Evolutionary conservation across 2,888 invertebrate genomes (phyloP).

Genomic region (Eueremaeus valkanovi): DNA sequence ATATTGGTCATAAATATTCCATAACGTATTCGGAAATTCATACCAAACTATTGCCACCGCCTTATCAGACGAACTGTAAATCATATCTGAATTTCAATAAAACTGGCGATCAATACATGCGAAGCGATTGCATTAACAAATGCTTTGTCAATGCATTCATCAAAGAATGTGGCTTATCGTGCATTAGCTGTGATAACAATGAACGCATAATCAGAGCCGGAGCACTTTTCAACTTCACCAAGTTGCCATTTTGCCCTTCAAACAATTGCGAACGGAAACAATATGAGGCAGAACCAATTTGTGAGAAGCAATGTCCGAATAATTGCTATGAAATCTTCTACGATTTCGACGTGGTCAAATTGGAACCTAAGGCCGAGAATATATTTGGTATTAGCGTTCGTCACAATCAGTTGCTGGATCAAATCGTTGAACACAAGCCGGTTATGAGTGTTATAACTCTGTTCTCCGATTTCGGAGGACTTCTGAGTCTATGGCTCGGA

Average conservation of each 20-base stretch:
- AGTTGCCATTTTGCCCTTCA: background rate
- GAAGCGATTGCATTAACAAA: background rate
- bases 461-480: background rate
- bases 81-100: background rate
- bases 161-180: background rate
- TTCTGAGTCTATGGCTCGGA: background rate
- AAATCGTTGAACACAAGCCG: background rate
- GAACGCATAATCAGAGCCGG: background rate
- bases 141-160: background rate
- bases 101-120: background rate
- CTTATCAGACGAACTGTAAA: background rate
- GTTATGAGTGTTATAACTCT: background rate
- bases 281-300: background rate
- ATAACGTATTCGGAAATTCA: background rate
- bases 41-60: background rate
- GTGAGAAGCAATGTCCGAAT: background rate
- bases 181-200: background rate
- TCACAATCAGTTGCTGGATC: background rate
- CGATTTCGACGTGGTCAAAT: background rate
- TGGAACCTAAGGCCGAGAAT: background rate
- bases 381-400: background rate
- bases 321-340: background rate
- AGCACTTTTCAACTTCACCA: background rate
- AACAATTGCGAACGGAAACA: background rate
- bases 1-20: background rate